Evolutionary conservation across 2,113 vertebrate genomes (phyloP).

Genomic region (Ibidorhyncha struthersii): DNA sequence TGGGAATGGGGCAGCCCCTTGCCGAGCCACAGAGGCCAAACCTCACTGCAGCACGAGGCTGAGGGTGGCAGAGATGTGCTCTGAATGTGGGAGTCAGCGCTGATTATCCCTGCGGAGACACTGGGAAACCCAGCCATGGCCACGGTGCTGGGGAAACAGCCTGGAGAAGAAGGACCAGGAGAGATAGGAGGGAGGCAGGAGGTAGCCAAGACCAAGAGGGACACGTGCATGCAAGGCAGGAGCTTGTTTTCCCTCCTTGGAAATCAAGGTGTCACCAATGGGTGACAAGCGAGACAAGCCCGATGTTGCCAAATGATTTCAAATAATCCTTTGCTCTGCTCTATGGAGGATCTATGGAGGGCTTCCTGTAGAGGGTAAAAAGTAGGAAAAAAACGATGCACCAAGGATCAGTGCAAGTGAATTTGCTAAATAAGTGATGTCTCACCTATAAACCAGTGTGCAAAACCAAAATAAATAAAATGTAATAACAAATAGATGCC

Average conservation of each 20-base stretch:
- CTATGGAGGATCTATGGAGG: not conserved
- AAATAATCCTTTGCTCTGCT: not conserved
- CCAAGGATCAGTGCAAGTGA: not conserved
- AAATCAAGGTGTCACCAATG: not conserved
- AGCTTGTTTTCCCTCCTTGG: not conserved
- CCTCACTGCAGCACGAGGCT: not conserved
- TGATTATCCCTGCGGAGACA: not conserved
- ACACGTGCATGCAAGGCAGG: not conserved
- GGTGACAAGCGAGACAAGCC: not conserved
- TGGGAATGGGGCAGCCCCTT: accelerated
- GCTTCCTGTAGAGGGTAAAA: not conserved
- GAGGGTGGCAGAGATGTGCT: not conserved
- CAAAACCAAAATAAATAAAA: not conserved
- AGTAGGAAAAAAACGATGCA: not conserved
- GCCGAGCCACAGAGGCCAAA: not conserved
- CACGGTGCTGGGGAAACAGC: too few species aligned
- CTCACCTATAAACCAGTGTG: not conserved
- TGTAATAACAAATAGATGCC: not conserved
- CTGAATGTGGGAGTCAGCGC: not conserved
- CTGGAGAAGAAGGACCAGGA: not conserved
- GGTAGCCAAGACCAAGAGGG: not conserved
- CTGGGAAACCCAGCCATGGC: not conserved
- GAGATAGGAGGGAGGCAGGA: not conserved
- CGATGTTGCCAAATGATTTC: not conserved
- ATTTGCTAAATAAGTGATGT: not conserved